Conservation (phyloP, 92 coral and sea anemone species). For the Porites evermanni region DNA sequence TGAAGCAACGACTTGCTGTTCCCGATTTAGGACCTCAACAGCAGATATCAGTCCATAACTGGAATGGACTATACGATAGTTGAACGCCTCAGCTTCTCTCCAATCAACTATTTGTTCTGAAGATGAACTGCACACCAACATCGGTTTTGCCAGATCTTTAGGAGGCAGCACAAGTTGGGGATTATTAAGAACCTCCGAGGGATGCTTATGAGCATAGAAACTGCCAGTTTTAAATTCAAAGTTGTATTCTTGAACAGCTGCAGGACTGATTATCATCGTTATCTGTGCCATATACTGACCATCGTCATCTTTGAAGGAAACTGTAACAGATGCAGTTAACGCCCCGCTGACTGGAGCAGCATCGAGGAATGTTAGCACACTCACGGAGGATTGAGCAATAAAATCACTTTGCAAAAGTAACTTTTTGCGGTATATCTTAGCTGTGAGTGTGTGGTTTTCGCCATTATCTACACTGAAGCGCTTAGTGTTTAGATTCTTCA, state of each 20-base stretch:
- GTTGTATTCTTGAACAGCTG: conserved; percentile 1
- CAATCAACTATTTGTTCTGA: conserved; percentile 36
- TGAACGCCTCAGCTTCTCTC: conserved; percentile 35
- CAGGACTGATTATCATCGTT: neutral
- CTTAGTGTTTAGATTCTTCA: no score
- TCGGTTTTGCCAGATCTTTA: conserved; percentile 17
- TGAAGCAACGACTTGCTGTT: conserved; percentile 37
- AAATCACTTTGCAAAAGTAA: no score
- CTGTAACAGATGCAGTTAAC: no score
- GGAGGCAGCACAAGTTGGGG: conserved; percentile 31
- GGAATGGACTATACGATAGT: conserved; percentile 49
- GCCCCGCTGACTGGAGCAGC: no score
- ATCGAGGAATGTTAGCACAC: no score
- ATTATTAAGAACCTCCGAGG: conserved; percentile 37
- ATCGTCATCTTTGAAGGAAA: no score
- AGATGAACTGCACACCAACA: conserved; percentile 35
- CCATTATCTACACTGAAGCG: no score
- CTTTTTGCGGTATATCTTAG: no score
- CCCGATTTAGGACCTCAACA: conserved; percentile 38
- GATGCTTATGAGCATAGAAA: neutral
- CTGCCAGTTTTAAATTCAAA: neutral
- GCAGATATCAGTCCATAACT: conserved; percentile 45
- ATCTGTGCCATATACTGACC: neutral
- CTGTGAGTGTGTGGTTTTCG: no score
- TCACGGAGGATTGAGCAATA: no score